phyloP scores from a whole-genome alignment of 2,113 vertebrate genomes.

The Cephalopterus ornatus region DNA sequence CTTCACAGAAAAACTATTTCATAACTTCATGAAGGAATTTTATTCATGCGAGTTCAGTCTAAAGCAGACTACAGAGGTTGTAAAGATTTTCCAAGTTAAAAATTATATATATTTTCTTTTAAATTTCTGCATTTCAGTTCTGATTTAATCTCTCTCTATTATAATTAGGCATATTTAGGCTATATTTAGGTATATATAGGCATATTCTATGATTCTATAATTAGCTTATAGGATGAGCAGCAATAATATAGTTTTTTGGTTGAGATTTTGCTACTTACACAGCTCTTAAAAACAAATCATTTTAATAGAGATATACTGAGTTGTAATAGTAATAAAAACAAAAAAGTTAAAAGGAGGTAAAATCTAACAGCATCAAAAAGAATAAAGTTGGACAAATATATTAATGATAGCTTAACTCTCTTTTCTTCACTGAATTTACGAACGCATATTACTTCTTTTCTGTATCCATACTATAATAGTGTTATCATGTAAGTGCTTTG shows the following conservation, averaged over 20 bases:
- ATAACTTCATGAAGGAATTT: neutral
- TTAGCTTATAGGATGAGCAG: neutral
- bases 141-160: neutral
- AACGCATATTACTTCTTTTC: neutral
- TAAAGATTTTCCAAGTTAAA: neutral
- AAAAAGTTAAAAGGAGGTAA: neutral
- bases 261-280: neutral
- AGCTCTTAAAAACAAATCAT: neutral
- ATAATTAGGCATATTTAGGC: neutral
- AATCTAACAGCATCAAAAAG: neutral
- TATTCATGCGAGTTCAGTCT: neutral
- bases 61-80: neutral
- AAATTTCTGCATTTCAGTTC: neutral
- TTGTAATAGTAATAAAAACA: neutral
- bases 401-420: neutral
- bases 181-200: neutral
- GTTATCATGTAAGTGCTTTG: neutral
- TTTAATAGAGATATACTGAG: neutral
- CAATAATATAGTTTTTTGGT: neutral
- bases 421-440: neutral
- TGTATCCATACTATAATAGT: neutral
- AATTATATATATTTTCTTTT: neutral
- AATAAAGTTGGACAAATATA: neutral
- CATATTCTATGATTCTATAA: neutral
- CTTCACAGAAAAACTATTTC: neutral